Base-by-base conservation (phyloP, 2,113 vertebrate genomes). In the Natator depressus region DNA sequence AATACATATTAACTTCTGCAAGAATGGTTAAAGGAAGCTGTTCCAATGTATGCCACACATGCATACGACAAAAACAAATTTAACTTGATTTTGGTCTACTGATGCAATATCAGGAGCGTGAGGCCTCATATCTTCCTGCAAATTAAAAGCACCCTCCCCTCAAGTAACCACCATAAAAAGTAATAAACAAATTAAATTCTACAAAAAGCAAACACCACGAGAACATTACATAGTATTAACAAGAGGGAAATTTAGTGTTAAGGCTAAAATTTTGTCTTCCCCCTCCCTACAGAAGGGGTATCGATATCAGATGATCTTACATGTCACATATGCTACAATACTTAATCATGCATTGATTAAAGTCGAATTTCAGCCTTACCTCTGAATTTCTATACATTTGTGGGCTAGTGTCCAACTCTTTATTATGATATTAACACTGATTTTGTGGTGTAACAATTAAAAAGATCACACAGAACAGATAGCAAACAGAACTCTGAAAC, bases 1-100 rank as follows among this genome's bases (percentile, higher is more conserved):
- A 97, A 92, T 65, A 94, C 27, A 93, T 92, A 96, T 69, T 94
- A 96, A 85, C 91, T 84, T 96, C 88, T 89, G 84, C 92, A 96
- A 94, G 96, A 98, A 97, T 84, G 94, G 89, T 94, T 94, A 91
- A 91, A 88, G 88, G 88, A 75, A 94, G 80, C 49, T 57, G 62
- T 91, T 80, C 12, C 49, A 90, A 89, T 87, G 93, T 51, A 85
- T 72, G 84, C 57, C 91, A 90, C 82, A 95, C 59, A 90, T 53
- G 90, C n/a, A 94, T 80, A 84, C 8, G 13, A 47, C 11, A 76
- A 79, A 51, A 20, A 93, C 5, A 96, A 10, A 88, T 95, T 82
- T 95, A 96, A 89, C 16, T 93, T 89, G 87, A 91, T 92, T 94
- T 80, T 91, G 97, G 91, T 69, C 12, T 38, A 75, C 31, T 69